These are phyloP conservation scores for Lasioglossum pauxillum DNA, from an alignment of 2,888 invertebrate species.

Conservation along the genomic window DNA sequence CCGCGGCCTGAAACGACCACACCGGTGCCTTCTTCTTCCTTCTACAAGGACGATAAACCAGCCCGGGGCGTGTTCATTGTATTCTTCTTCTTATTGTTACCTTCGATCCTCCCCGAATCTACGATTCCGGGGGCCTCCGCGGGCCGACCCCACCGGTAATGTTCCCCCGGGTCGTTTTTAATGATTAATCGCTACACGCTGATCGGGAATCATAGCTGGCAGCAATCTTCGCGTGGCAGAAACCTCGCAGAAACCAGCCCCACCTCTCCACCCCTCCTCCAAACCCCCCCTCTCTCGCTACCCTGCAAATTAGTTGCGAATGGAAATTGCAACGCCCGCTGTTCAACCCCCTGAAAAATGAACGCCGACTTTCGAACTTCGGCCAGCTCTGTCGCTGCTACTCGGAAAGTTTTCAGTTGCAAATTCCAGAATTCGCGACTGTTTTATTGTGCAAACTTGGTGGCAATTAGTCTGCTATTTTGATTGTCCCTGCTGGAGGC, in stretches of 20 bases:
- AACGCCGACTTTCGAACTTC: neutral
- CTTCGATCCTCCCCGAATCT: constrained; percentile 55
- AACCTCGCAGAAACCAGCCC: neutral
- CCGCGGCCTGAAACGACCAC: constrained; percentile 72
- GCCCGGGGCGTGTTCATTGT: constrained; percentile 60
- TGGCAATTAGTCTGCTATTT: neutral
- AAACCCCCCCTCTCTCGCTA: neutral
- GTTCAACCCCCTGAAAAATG: neutral
- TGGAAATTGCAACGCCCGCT: neutral
- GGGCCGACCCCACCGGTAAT: neutral
- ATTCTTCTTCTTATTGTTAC: constrained; percentile 57
- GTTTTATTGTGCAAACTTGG: neutral
- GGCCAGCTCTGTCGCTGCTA: neutral
- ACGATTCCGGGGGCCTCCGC: constrained; percentile 25
- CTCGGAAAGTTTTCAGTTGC: neutral
- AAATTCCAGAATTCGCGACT: neutral
- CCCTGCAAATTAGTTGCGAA: neutral
- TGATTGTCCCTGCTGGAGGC: neutral
- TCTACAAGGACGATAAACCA: constrained; percentile 65
- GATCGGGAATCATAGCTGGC: constrained; percentile 28
- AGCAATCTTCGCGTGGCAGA: constrained; percentile 13
- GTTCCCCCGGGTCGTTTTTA: constrained; percentile 28
- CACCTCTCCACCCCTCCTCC: no score
- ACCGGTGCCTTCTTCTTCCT: constrained; percentile 74
- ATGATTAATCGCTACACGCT: constrained; percentile 31